These are phyloP conservation scores for Euzetes globulus DNA, from an alignment of 2,888 invertebrate species.

Conservation along the genomic window DNA sequence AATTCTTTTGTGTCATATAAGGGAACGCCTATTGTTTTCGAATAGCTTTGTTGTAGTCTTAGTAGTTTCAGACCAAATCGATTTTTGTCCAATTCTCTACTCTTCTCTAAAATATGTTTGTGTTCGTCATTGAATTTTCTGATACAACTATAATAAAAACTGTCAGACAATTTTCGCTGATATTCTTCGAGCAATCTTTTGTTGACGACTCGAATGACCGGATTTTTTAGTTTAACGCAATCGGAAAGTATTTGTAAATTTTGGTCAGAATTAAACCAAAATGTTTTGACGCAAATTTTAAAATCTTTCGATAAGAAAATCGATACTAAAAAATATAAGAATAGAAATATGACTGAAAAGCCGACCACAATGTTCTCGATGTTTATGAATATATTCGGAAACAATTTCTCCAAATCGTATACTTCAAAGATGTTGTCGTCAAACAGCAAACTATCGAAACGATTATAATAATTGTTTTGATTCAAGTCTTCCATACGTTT, in stretches of 20 bases:
- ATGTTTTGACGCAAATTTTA: not conserved
- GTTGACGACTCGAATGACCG: conserved; percentile 6
- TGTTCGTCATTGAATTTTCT: not conserved
- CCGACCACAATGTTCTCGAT: not conserved
- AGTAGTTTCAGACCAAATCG: not conserved
- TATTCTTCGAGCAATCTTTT: not conserved
- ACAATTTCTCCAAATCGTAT: not conserved
- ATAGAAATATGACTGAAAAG: not conserved
- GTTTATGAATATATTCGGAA: not conserved
- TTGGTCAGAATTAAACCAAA: not conserved
- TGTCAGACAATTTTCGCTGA: not conserved
- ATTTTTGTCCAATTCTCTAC: not conserved
- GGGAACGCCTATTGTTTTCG: not conserved
- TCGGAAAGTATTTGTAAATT: not conserved
- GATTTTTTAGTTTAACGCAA: not conserved
- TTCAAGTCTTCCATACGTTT: no score
- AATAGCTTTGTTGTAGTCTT: not conserved
- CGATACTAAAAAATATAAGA: not conserved
- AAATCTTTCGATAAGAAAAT: not conserved
- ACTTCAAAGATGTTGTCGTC: not conserved
- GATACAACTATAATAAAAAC: not conserved
- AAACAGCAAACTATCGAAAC: no score
- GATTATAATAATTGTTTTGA: no score
- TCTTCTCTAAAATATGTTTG: not conserved
- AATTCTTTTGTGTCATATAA: conserved; percentile 11